Conservation (phyloP, 53 echinoderm and acorn worm genomes). For the Astropecten irregularis region DNA sequence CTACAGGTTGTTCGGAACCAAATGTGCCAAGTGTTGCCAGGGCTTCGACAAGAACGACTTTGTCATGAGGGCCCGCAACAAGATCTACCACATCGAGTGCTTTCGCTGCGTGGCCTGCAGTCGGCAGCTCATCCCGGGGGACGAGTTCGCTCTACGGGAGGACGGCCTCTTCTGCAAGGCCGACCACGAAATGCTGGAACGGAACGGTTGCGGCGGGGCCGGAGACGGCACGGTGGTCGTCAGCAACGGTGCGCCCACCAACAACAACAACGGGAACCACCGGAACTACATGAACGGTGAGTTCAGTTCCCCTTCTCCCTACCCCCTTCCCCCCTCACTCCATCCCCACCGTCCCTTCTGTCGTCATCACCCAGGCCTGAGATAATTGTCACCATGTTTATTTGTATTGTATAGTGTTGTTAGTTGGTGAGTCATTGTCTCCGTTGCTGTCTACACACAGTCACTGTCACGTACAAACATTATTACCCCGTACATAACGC, state of each 20-base stretch:
- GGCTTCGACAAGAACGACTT: slow-evolving; percentile 99
- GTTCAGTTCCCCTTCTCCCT: slow-evolving; percentile 9
- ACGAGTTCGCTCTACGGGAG: slow-evolving; percentile 97
- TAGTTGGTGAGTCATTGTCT: too few relatives aligned
- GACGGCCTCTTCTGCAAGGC: slow-evolving; percentile 99
- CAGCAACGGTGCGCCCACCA: slow-evolving; percentile 13
- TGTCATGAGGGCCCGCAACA: slow-evolving; percentile 98
- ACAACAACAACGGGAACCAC: slow-evolving; percentile 66
- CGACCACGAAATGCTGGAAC: slow-evolving; percentile 93
- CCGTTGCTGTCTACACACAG: too few relatives aligned
- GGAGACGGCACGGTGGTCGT: slow-evolving; percentile 35
- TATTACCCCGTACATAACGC: too few relatives aligned
- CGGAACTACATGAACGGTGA: slow-evolving; percentile 85
- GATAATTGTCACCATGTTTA: too few relatives aligned
- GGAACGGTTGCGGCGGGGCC: slow-evolving; percentile 51
- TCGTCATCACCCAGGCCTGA: too few relatives aligned
- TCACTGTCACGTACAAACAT: too few relatives aligned
- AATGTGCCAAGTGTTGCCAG: slow-evolving; percentile 97
- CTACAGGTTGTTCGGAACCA: slow-evolving; percentile 96
- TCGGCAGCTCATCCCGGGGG: slow-evolving; percentile 97
- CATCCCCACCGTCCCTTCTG: too few relatives aligned
- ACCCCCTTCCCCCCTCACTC: too few relatives aligned
- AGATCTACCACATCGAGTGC: slow-evolving; percentile 99
- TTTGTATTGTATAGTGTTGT: too few relatives aligned
- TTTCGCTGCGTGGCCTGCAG: slow-evolving; percentile 99